phyloP scores from a whole-genome alignment of 2,113 vertebrate genomes.

The Heteronetta atricapilla region DNA sequence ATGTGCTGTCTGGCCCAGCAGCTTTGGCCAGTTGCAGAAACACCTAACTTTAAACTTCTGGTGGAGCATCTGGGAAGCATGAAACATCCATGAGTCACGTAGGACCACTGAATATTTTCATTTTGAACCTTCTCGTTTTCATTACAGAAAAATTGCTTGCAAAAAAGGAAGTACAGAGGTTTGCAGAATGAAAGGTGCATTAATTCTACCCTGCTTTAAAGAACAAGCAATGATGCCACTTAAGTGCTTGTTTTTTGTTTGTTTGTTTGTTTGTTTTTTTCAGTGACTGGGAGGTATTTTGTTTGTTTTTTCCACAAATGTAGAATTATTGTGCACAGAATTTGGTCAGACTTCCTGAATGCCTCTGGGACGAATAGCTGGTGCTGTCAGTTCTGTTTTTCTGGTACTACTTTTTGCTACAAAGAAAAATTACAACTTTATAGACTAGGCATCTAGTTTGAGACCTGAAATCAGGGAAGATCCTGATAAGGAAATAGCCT shows the following conservation, averaged over 20 bases:
- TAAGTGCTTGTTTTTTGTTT: background rate
- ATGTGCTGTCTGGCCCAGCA: background rate
- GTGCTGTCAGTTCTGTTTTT: background rate
- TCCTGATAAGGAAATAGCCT: background rate
- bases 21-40: background rate
- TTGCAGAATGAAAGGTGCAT: background rate
- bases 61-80: background rate
- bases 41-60: background rate
- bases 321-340: background rate
- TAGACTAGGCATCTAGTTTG: background rate
- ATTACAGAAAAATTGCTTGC: background rate
- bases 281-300: background rate
- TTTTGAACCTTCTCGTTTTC: background rate
- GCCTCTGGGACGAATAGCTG: background rate
- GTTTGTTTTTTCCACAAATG: background rate
- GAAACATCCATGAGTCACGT: background rate
- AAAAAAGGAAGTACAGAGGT: background rate
- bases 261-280: background rate
- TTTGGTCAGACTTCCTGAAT: background rate
- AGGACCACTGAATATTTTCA: background rate
- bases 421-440: background rate
- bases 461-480: background rate
- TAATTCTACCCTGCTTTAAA: background rate
- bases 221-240: background rate
- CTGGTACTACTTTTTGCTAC: background rate